Percentiles rank a stretch among this genome's conserved stretches.
phyloP scores from a whole-genome alignment of 1,140 invertebrate genomes.

The Bombus ignitus region DNA sequence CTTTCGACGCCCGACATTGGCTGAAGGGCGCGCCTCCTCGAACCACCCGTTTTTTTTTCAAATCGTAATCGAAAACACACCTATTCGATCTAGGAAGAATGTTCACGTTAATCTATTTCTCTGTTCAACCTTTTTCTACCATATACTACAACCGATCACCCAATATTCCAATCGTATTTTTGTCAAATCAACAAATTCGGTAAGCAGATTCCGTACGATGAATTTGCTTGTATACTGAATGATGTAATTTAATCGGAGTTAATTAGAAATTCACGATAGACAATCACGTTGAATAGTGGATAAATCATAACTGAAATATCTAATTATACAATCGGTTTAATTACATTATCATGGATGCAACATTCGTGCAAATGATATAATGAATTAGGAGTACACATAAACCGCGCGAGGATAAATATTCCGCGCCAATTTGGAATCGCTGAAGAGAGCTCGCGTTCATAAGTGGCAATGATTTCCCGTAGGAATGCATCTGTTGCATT shows the following conservation, averaged over 20 bases:
- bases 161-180: not conserved
- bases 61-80: not conserved
- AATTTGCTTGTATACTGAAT: fast-evolving
- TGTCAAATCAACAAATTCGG: not conserved
- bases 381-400: not conserved
- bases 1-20: not conserved
- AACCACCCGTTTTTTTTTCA: not conserved
- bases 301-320: too few relatives aligned
- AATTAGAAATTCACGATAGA: not conserved
- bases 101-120: not conserved
- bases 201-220: not conserved
- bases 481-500: not conserved
- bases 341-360: not conserved
- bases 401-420: not conserved
- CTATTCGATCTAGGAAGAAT: not conserved
- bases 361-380: not conserved
- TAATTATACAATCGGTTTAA: not conserved
- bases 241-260: not conserved
- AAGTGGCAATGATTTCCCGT: not conserved
- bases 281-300: not conserved
- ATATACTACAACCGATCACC: not conserved
- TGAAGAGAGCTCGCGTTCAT: too few relatives aligned
- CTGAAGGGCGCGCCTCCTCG: not conserved
- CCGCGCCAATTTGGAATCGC: fast-evolving
- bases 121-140: not conserved